A percentile compares a stretch with the other conserved stretches of the same genome.
Conservation (phyloP, 2,797 vertebrate species). For the Chelmon rostratus region DNA sequence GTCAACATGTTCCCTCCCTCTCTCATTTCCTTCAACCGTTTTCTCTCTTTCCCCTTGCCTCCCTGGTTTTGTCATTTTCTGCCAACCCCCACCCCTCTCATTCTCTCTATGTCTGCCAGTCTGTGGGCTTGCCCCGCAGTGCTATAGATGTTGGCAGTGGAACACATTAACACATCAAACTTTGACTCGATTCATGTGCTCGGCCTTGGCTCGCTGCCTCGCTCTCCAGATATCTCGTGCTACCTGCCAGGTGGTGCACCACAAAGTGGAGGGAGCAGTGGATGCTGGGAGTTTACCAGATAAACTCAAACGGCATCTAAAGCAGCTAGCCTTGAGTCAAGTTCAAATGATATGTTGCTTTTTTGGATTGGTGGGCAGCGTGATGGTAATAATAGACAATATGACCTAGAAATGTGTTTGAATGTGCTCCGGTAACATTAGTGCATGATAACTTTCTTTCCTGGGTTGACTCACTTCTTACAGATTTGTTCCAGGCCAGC, state of each 20-base stretch:
- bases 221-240: constrained; percentile 43
- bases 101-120: constrained; percentile 47
- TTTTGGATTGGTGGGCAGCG: neutral
- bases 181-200: constrained; percentile 64
- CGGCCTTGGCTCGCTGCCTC: constrained; percentile 58
- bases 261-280: constrained; percentile 32
- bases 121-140: constrained; percentile 40
- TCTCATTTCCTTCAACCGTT: neutral
- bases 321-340: constrained; percentile 17
- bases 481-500: neutral
- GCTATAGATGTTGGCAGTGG: constrained; percentile 65
- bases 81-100: constrained; percentile 15
- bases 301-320: constrained; percentile 33
- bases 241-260: constrained; percentile 60
- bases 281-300: constrained; percentile 28
- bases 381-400: neutral
- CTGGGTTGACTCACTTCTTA: neutral
- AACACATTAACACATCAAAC: constrained; percentile 72
- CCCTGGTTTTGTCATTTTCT: constrained; percentile 21
- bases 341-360: neutral
- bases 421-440: neutral
- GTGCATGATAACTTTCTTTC: neutral
- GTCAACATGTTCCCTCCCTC: constrained; percentile 8
- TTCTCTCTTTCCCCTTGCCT: neutral
- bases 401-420: neutral